phyloP scores from a whole-genome alignment of 2,113 vertebrate species.

The Corvus cornix region DNA sequence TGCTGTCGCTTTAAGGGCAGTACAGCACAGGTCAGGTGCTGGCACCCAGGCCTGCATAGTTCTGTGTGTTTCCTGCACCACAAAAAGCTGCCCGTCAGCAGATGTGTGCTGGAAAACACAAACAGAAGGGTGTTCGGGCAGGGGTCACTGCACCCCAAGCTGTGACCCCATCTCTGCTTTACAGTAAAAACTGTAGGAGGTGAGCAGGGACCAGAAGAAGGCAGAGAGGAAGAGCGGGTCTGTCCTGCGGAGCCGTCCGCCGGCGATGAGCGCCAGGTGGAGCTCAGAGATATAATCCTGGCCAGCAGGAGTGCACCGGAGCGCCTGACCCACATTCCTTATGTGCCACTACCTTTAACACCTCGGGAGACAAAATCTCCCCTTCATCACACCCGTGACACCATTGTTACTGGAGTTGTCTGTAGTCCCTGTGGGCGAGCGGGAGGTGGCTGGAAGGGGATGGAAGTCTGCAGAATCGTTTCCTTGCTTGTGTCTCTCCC shows the following conservation, averaged over 20 bases:
- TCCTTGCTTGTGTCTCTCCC: neutral
- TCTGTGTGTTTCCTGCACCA: slow-evolving; percentile 53
- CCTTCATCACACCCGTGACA: neutral
- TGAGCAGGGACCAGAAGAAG: neutral
- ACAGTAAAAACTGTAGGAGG: neutral
- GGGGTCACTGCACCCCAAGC: neutral
- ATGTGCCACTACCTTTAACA: neutral
- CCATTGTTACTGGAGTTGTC: fast-evolving
- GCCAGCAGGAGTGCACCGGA: neutral
- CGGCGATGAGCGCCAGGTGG: neutral
- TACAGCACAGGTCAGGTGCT: slow-evolving; percentile 9
- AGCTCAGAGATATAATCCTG: neutral
- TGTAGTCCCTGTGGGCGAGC: fast-evolving
- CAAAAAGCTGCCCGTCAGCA: slow-evolving; percentile 60
- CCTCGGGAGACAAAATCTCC: neutral
- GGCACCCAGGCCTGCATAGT: slow-evolving; percentile 59
- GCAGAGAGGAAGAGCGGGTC: fast-evolving
- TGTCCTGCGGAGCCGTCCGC: fast-evolving
- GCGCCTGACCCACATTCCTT: neutral
- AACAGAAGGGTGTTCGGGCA: neutral
- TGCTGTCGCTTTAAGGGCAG: neutral
- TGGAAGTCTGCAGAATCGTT: neutral
- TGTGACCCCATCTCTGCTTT: neutral
- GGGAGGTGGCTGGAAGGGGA: neutral
- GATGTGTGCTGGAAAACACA: slow-evolving; percentile 22